A percentile compares a stretch with the other conserved stretches of the same genome.
These are phyloP conservation scores for Neopipo cinnamomea DNA, from an alignment of 2,113 vertebrate genomes.

Conservation along the genomic window DNA sequence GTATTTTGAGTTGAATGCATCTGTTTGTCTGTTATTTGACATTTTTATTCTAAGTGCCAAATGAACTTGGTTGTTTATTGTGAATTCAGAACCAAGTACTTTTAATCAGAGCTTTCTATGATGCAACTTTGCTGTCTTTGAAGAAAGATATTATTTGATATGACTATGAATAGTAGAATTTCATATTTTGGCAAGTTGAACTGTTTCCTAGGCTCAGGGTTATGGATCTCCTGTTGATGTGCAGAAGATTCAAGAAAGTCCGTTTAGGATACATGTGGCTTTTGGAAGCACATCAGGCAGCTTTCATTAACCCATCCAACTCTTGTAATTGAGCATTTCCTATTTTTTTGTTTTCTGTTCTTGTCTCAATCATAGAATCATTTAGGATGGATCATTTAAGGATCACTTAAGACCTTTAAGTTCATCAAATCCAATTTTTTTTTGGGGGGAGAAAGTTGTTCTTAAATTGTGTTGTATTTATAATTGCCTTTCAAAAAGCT, in stretches of 20 bases:
- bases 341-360: accelerated
- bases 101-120: background rate
- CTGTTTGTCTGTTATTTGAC: background rate
- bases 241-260: background rate
- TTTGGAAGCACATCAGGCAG: background rate
- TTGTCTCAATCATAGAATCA: background rate
- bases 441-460: no score
- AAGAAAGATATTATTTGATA: background rate
- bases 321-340: background rate
- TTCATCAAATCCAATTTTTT: background rate
- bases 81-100: background rate
- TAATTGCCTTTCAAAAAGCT: background rate
- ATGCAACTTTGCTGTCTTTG: background rate
- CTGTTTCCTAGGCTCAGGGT: background rate
- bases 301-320: background rate
- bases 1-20: background rate
- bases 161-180: background rate
- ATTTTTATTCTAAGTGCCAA: background rate
- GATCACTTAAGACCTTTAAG: no score
- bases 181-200: background rate
- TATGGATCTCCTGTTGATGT: background rate
- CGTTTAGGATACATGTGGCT: background rate
- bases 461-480: accelerated
- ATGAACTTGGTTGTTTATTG: background rate
- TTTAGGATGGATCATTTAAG: background rate